Evolutionary conservation across 2,113 vertebrate genomes (phyloP).

Genomic region (Glareola pratincola): DNA sequence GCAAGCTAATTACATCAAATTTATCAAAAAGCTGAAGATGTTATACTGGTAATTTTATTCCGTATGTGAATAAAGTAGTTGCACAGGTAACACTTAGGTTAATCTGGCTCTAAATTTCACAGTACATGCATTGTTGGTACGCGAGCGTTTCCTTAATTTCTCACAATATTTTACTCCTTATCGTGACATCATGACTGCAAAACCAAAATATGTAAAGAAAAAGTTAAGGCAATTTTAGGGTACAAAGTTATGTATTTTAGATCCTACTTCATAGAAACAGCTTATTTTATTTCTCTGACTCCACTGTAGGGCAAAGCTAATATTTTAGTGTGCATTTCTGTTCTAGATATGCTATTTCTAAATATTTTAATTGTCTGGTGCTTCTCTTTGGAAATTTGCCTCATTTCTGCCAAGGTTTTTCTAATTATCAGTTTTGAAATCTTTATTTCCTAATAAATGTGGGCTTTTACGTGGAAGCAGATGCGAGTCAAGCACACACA

Average conservation of each 20-base stretch:
- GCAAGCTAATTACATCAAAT: background rate
- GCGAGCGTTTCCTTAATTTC: background rate
- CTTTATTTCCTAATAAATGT: background rate
- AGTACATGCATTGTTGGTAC: background rate
- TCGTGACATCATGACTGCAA: background rate
- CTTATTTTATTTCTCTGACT: background rate
- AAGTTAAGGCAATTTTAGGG: background rate
- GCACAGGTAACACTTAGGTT: background rate
- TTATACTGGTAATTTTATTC: background rate
- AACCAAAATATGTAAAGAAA: background rate
- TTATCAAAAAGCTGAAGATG: background rate
- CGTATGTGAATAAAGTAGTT: background rate
- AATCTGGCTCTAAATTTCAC: background rate
- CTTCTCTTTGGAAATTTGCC: background rate
- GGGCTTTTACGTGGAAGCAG: background rate
- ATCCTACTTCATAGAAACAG: background rate
- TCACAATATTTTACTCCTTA: background rate
- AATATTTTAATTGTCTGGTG: background rate
- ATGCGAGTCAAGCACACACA: background rate
- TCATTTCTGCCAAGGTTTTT: background rate
- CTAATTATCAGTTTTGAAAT: background rate
- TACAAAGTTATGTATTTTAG: background rate
- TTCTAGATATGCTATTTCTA: background rate
- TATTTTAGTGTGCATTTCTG: background rate
- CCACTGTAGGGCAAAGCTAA: background rate